Base-by-base conservation (phyloP, 2,113 vertebrate genomes). In the Sclerurus mexicanus region DNA sequence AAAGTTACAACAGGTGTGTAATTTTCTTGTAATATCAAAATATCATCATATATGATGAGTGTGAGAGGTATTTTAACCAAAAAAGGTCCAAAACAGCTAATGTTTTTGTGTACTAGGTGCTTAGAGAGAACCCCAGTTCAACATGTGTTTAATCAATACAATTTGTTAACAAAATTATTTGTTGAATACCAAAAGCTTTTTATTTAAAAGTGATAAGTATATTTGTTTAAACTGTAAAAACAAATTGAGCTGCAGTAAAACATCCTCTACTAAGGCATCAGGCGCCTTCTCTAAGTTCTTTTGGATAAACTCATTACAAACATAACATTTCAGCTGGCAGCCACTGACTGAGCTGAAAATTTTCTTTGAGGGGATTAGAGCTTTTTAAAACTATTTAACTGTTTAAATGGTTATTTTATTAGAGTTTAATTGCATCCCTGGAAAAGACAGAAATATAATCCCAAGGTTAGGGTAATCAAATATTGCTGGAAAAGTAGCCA, bases 341-440 rank as follows among this genome's bases (percentile, higher is more conserved):
- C 66, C 78, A 91, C 95, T 95, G 95, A 87, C 42, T 5, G 52
- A 79, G 79, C 62, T 81, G 42, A 84, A 94, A 82, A 55, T 6
- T 23, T 64, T 89, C 85, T 94, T 91, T 84, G 87, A 93, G 90
- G 33, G 91, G 93, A 96, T 97, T 97, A 97, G n/a, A 73, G 58
- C 73, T 87, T 82, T 93, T 85, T 10, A 93, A 92, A 89, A 63
- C 73, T 47, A 52, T 84, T 94, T 86, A 80, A 56, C 33, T 52
- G 55, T 90, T 91, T 59, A 73, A 96, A 77, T 72, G 18, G 42
- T 58, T 64, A 68, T 74, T 96, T 95, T 62, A 95, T 89, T 85
- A 86, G 71, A 90, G 42, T 94, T 93, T 96, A 97, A 96, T 95
- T 33, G 5, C 77, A 68, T 46, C 53, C 53, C 46, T 76, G 63